These are phyloP conservation scores for Coccyzus lansbergi DNA, from an alignment of 2,797 vertebrate genomes.

Conservation along the genomic window DNA sequence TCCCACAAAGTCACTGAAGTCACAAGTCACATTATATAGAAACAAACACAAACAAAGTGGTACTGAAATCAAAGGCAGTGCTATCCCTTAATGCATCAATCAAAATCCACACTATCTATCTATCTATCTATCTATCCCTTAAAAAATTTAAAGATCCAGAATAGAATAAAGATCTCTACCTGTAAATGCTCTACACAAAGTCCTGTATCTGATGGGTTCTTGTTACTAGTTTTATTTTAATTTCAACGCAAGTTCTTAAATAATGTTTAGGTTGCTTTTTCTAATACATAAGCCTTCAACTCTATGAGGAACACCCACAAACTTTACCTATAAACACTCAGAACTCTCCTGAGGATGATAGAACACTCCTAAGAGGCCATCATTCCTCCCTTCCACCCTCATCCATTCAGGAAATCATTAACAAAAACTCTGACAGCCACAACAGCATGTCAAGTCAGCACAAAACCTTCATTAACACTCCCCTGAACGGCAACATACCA, in stretches of 20 bases:
- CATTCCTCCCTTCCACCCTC: not conserved
- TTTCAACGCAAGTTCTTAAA: not conserved
- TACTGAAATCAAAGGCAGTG: not conserved
- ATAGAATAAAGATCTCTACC: not conserved
- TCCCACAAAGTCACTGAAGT: not conserved
- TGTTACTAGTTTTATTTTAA: not conserved
- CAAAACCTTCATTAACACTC: slow-evolving; percentile 4
- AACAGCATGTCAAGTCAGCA: not conserved
- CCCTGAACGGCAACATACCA: not conserved
- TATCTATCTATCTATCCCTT: not conserved
- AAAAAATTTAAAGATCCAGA: not conserved
- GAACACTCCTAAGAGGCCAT: not conserved
- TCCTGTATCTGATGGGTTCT: not conserved
- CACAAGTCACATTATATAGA: not conserved
- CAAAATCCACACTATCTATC: not conserved
- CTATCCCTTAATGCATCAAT: not conserved
- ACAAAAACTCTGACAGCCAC: slow-evolving; percentile 11
- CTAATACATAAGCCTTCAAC: not conserved
- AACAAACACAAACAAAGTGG: not conserved
- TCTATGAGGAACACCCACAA: not conserved
- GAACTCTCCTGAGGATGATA: not conserved
- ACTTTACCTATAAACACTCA: not conserved
- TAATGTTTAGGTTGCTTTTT: not conserved
- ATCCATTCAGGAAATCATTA: slow-evolving; percentile 26
- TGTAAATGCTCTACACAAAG: not conserved